Evolutionary conservation across 2,113 vertebrate genomes (phyloP), one percentile per base, ranked within the genome.

Genomic region (Lepisosteus osseus): DNA sequence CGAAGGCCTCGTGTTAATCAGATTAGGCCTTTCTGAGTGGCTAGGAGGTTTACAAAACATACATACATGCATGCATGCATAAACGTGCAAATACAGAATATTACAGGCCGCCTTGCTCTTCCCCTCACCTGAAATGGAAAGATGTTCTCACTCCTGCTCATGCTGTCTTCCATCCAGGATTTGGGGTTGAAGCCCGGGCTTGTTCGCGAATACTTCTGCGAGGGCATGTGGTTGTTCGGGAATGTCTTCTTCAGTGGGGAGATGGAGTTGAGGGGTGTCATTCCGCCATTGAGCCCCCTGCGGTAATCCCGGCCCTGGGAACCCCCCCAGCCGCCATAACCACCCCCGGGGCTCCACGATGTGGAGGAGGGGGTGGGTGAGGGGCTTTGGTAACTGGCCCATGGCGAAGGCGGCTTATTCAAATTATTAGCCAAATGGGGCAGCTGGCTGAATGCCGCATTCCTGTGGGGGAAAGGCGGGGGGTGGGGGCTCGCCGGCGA

Each of bases 191-290:
- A 97, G 76, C 94, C 94, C 42, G 96, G 95, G 86, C 88, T 95
- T 86, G 97, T 96, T 76, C 97, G 93, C 75, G 94, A 89, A 6
- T 96, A 99, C 85, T 98, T 99, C 92, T 98, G 97, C 42, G 96
- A 93, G 77, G 95, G 92, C 80, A 97, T 90, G 84, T 99, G 97
- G 90, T 94, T 99, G 89, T 95, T 98, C 70, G 95, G 93, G 81
- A 99, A 98, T 82, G 97, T 97, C 81, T 99, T 99, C 94, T 99
- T 99, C 72, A 99, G 86, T 44, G 97, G 97, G 0, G 97, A 99
- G 82, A 98, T 98, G 72, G 97, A 97, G 89, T 97, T 99, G 72
- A 98, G 93, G 74, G 95, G 94, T 0, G 94, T 92, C 86, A 98
- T 93, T 12, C 96, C 96, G 84, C 96, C 96, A 1, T 95, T 95